A percentile compares a stretch with the other conserved stretches of the same genome.
Conservation (phyloP, 1,140 invertebrate species). For the Zaprionus ghesquierei region DNA sequence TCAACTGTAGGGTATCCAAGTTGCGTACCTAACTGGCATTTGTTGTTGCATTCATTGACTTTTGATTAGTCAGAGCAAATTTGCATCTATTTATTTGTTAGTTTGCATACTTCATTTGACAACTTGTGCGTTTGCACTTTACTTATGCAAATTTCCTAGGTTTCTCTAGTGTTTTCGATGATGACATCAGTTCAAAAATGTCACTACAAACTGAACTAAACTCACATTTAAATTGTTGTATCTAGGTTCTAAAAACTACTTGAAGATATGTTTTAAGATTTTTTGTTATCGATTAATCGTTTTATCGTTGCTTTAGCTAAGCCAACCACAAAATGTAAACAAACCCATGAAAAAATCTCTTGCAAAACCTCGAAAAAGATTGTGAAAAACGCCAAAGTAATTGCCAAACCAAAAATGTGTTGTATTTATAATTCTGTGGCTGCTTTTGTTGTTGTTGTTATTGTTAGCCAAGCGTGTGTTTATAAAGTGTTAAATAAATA, state of each 20-base stretch:
- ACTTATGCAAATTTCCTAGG: not conserved
- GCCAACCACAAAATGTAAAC: constrained; percentile 17
- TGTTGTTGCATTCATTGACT: not conserved
- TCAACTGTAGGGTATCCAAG: not conserved
- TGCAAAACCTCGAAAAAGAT: constrained; percentile 9
- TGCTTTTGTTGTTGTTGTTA: constrained; percentile 1
- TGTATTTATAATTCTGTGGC: constrained; percentile 7
- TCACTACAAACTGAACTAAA: no score
- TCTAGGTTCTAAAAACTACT: not conserved
- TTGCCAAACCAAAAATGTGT: constrained; percentile 15
- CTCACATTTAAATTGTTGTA: no score
- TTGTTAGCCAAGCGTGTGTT: constrained; percentile 8
- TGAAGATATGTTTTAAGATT: not conserved
- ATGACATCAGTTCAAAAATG: not conserved
- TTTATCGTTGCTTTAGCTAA: not conserved
- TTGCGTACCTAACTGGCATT: not conserved
- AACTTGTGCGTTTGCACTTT: constrained; percentile 1
- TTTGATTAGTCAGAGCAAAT: not conserved
- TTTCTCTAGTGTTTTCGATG: constrained; percentile 21
- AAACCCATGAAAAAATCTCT: constrained; percentile 3
- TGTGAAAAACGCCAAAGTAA: constrained; percentile 6
- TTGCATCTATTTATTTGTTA: not conserved
- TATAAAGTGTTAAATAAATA: constrained; percentile 20
- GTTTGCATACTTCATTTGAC: not conserved
- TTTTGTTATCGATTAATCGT: not conserved